Base-by-base conservation (phyloP, 2,113 vertebrate species). In the Chaetura pelagica region DNA sequence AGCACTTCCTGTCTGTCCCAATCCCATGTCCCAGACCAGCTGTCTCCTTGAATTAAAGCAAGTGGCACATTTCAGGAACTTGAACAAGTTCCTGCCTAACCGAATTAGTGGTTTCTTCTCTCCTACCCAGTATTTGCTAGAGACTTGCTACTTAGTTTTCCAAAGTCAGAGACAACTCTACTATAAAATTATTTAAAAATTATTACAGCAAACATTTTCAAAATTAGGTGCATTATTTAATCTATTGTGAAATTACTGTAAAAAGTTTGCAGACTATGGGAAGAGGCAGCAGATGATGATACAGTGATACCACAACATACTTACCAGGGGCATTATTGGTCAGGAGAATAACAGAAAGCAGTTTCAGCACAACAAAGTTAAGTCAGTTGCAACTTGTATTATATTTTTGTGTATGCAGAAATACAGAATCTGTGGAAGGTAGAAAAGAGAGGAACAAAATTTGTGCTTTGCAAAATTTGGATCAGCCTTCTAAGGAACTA, bases 331-430 rank as follows among this genome's bases (percentile, higher is more conserved):
- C 26, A 11, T 29, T 80, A 5, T 21, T 59, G 57, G 51, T 35
- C 68, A 48, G 42, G 34, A 22, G 26, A 38, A 49, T 10, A 55
- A 48, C 12, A 51, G 24, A 48, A n/a, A 26, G 38, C n/a, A 21
- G 8, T 16, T 20, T 67, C 71, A 24, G 5, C 44, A 59, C 27
- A 51, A 9, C 7, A 2, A 18, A 59, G 22, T 32, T 48, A 55
- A 15, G 38, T 38, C 55, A n/a, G 75, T 24, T 5, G 1, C 4
- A 51, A 9, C 21, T 62, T 61, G 2, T 0, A 1, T 51, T 35
- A 29, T 1, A 18, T 8, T 34, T 84, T 26, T 9, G 6, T 27
- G 21, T 40, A 12, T 32, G 13, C 20, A 66, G 51, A 80, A 94
- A 54, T 22, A n/a, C 7, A 52, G 29, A 46, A 48, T 38, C 54